phyloP scores from a whole-genome alignment of 2,797 vertebrate species.

The Cyprinella venusta region DNA sequence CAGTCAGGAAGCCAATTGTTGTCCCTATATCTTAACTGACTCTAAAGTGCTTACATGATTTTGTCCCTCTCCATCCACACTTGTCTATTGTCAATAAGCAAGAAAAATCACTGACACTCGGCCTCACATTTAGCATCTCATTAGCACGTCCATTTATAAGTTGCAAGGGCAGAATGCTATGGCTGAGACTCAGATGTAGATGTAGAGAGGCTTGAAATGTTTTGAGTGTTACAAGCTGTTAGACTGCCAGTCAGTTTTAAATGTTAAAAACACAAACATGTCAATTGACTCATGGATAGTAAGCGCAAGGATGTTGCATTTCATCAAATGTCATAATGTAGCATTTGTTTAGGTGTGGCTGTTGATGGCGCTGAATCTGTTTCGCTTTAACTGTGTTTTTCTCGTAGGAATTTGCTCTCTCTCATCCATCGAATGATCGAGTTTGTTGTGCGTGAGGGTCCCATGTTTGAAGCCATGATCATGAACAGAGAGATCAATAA shows the following conservation, averaged over 20 bases:
- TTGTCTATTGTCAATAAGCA: conserved; percentile 32
- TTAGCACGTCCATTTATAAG: conserved; percentile 27
- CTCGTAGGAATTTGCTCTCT: conserved; percentile 99
- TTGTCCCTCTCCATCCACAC: conserved; percentile 42
- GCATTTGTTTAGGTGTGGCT: conserved; percentile 41
- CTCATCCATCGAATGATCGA: conserved; percentile 99
- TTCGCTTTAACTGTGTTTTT: conserved; percentile 99
- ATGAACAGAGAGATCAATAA: conserved; percentile 99
- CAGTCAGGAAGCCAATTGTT: conserved; percentile 27
- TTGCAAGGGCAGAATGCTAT: conserved; percentile 46
- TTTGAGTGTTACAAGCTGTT: conserved; percentile 47
- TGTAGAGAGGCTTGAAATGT: conserved; percentile 30
- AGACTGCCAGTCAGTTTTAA: conserved; percentile 62
- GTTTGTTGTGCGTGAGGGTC: conserved; percentile 99
- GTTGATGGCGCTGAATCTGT: conserved; percentile 89
- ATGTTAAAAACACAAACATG: conserved; percentile 48
- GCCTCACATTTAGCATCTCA: conserved; percentile 39
- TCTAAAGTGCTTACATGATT: conserved; percentile 42
- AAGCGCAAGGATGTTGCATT: conserved; percentile 43
- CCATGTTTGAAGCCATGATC: conserved; percentile 99
- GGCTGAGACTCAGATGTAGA: conserved; percentile 39
- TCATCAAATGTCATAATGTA: conserved; percentile 31
- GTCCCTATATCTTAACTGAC: conserved; percentile 40
- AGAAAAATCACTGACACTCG: conserved; percentile 43
- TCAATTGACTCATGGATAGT: conserved; percentile 30